A percentile compares a stretch with the other conserved stretches of the same genome.
phyloP scores from a whole-genome alignment of 92 coral and sea anemone genomes.

The Phenganax marumi region DNA sequence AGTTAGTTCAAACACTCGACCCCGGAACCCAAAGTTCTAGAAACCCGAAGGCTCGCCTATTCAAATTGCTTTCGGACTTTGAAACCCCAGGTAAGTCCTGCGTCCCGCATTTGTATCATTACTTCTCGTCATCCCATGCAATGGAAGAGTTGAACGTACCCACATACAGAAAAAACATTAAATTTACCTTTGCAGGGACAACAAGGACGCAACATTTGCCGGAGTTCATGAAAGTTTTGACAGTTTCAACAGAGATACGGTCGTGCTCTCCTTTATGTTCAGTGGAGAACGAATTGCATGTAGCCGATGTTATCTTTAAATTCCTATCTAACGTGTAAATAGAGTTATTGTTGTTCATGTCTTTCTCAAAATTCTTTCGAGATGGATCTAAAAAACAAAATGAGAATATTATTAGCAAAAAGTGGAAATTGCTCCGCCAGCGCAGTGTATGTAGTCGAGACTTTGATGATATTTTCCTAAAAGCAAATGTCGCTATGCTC shows the following conservation, averaged over 20 bases:
- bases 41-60: too few species aligned
- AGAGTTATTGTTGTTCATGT: constrained; percentile 12
- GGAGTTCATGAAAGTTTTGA: constrained; percentile 71
- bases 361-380: constrained; percentile 28
- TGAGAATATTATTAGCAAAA: not conserved
- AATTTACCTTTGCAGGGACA: constrained; percentile 78
- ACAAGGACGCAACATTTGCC: constrained; percentile 85
- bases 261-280: constrained; percentile 42
- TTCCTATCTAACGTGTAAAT: not conserved
- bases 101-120: not conserved
- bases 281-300: constrained; percentile 13
- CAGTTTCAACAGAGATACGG: constrained; percentile 82
- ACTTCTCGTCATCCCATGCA: not conserved
- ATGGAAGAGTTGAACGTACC: not conserved
- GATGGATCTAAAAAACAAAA: constrained; percentile 23
- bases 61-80: too few species aligned
- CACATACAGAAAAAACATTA: not conserved
- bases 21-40: too few species aligned
- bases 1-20: too few species aligned
- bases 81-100: too few species aligned
- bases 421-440: not conserved
- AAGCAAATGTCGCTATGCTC: too few species aligned
- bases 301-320: not conserved
- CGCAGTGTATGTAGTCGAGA: not conserved
- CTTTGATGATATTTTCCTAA: not conserved